A percentile compares a stretch with the other conserved stretches of the same genome.
Evolutionary conservation across 2,888 invertebrate species (phyloP).

Genomic region (Pheosia gnoma): DNA sequence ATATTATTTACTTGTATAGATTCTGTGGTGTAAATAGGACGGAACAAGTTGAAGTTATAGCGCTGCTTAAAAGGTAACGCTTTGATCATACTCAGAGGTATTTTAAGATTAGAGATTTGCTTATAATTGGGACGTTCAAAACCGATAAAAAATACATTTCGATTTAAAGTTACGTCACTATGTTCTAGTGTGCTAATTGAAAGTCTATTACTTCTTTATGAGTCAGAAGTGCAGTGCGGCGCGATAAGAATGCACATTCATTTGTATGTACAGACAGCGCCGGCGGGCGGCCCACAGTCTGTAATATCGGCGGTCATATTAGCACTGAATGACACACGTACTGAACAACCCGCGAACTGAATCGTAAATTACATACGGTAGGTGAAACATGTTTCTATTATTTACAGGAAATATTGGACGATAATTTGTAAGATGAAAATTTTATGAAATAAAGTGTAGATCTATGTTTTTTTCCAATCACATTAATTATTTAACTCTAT

Average conservation of each 20-base stretch:
- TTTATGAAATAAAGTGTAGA: no score
- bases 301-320: slow-evolving; percentile 67
- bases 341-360: slow-evolving; percentile 57
- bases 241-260: slow-evolving; percentile 55
- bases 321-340: slow-evolving; percentile 63
- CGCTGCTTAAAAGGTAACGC: no score
- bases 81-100: no score
- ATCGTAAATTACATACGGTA: slow-evolving; percentile 56
- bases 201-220: slow-evolving; percentile 42
- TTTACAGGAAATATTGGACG: slow-evolving; percentile 12
- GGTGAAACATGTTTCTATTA: slow-evolving; percentile 22
- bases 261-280: slow-evolving; percentile 68
- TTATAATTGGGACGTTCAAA: no score
- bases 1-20: no score
- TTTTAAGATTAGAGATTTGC: no score
- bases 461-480: no score
- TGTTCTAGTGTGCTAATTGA: slow-evolving; percentile 3
- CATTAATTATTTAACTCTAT: no score
- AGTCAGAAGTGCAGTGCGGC: slow-evolving; percentile 45
- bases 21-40: no score
- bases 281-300: slow-evolving; percentile 57
- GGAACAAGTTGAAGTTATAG: no score
- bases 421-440: no score
- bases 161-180: background rate
- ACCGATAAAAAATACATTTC: background rate